A percentile compares a stretch with the other conserved stretches of the same genome.
Evolutionary conservation across 37 sponge, comb jelly and placozoan genomes (phyloP).

Genomic region (Oscarella lobularis): DNA sequence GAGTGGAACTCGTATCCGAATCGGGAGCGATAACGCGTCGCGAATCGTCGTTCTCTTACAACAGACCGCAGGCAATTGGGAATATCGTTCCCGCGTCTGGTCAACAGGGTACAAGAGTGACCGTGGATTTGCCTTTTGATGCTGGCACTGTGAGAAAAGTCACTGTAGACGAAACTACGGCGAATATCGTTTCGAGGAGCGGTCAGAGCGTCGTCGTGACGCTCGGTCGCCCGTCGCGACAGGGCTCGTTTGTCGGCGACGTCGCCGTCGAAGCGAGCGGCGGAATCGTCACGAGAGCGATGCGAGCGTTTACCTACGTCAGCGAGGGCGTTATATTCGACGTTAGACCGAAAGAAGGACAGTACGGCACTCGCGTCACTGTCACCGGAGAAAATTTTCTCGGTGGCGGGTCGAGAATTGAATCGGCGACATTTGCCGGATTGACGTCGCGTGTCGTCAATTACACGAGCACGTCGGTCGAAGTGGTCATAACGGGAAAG

Average conservation of each 20-base stretch:
- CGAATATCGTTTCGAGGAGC: neutral
- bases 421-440: constrained; percentile 9
- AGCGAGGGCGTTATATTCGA: constrained; percentile 29
- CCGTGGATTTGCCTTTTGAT: constrained; percentile 8
- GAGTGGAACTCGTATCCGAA: constrained; percentile 24
- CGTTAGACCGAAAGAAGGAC: constrained; percentile 33
- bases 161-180: neutral
- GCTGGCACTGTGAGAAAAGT: constrained; percentile 9
- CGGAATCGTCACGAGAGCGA: constrained; percentile 21
- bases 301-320: constrained; percentile 44
- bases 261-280: constrained; percentile 15
- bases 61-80: constrained; percentile 20
- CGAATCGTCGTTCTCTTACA: constrained; percentile 20
- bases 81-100: constrained; percentile 17
- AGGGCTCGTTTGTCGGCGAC: constrained; percentile 32
- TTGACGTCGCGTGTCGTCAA: neutral
- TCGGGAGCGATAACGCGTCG: constrained; percentile 35
- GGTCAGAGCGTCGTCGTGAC: constrained; percentile 8
- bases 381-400: constrained; percentile 34
- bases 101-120: constrained; percentile 36
- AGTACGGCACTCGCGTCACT: constrained; percentile 35
- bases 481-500: neutral
- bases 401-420: constrained; percentile 32
- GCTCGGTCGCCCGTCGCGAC: constrained; percentile 24
- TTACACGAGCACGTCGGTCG: neutral